These are phyloP conservation scores for Xyrauchen texanus DNA, from an alignment of 2,113 vertebrate species.

Conservation along the genomic window DNA sequence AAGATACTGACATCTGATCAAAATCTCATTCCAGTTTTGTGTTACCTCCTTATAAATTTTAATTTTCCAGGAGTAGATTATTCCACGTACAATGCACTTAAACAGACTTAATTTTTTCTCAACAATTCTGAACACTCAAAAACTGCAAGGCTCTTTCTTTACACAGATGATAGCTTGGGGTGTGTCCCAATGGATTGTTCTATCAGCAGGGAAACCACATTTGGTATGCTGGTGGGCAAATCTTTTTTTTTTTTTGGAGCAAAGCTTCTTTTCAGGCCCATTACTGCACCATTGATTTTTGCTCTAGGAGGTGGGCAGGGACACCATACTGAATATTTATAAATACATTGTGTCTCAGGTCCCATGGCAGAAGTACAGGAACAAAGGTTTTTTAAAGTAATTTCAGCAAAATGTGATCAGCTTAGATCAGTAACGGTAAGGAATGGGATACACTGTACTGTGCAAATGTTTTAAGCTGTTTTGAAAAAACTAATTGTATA, in stretches of 20 bases:
- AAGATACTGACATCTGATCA: conserved; percentile 40
- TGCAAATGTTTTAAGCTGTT: too few relatives aligned
- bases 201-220: conserved; percentile 22
- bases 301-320: conserved; percentile 47
- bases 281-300: conserved; percentile 57
- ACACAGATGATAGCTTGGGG: conserved; percentile 33
- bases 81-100: conserved; percentile 44
- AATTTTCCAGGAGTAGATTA: conserved; percentile 30
- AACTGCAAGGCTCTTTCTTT: conserved; percentile 12
- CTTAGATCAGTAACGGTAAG: conserved; percentile 16
- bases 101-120: conserved; percentile 7
- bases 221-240: conserved; percentile 39
- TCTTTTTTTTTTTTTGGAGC: conserved; percentile 34
- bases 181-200: conserved; percentile 23
- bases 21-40: conserved; percentile 15
- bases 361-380: conserved; percentile 21
- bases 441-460: background rate
- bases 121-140: conserved; percentile 13
- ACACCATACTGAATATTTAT: conserved; percentile 53
- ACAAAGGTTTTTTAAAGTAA: conserved; percentile 38
- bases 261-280: conserved; percentile 53
- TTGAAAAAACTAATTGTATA: too few relatives aligned
- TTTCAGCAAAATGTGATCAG: conserved; percentile 20
- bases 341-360: conserved; percentile 25
- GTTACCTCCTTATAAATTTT: conserved; percentile 28